Base-by-base conservation (phyloP, 2,797 vertebrate species). In the Tympanoctomys barrerae region DNA sequence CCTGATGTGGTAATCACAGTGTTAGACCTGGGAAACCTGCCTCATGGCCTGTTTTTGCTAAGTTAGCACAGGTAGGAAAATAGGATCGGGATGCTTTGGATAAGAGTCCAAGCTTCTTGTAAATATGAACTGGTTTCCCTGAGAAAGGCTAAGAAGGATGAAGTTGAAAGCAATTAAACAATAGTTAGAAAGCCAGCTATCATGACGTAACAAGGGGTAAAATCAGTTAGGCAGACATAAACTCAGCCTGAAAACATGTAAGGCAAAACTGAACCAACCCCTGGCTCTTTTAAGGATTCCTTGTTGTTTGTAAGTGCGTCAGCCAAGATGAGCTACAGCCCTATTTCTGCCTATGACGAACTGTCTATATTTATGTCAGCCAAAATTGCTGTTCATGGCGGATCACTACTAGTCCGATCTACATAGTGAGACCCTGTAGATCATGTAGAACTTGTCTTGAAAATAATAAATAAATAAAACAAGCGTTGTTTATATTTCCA, bases 291-390 rank as follows among this genome's bases (percentile, higher is more conserved):
- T 64, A 70, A 93, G 62, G 89, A 93, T 91, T 24, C 36, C 42
- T 62, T 89, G 71, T 68, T 73, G 78, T 94, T 87, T 85, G 81
- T 64, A 94, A 88, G 87, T 94, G 95, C 94, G 87, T 90, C 91
- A 96, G 89, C 73, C 91, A 97, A 42, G 19, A 85, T 91, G 94
- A 91, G 89, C 93, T 94, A 61, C 62, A 79, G 71, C 85, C 89
- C 93, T 97, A 91, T 97, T 96, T 98, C 87, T 96, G 97, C 90
- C 46, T 71, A n/a, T 31, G 95, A 82, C 80, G 93, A 97, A 97
- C 91, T 92, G 94, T 82, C 90, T 96, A 71, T 96, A 94, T 96
- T 97, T 96, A 91, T 89, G 93, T 94, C 85, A 97, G 89, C 97
- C 97, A 92, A 86, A 97, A 96, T 77, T 95, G 82, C 91, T 96